phyloP scores from a whole-genome alignment of 2,888 invertebrate species.

The Seira sanloemensis region DNA sequence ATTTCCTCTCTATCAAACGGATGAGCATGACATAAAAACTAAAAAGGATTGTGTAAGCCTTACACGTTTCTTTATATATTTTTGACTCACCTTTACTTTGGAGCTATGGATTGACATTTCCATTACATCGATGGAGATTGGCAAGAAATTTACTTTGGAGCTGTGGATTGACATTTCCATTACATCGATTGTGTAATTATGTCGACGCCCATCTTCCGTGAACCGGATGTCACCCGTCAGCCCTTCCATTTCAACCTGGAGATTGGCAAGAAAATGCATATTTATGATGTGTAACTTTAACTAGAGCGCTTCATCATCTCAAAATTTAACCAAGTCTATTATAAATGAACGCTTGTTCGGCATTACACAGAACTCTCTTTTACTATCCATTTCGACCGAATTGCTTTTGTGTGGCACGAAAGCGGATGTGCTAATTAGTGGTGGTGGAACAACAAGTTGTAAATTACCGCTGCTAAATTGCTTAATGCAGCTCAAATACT shows the following conservation, averaged over 20 bases:
- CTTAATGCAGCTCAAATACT: conserved; percentile 27
- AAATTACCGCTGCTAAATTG: conserved; percentile 46
- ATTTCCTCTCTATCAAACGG: neutral
- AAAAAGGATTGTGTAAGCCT: neutral
- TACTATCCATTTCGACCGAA: neutral
- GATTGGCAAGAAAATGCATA: conserved; percentile 10
- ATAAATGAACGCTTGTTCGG: neutral
- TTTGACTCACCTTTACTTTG: conserved; percentile 85
- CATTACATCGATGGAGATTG: too few relatives aligned
- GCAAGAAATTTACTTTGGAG: conserved; percentile 94
- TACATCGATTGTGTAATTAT: conserved; percentile 92
- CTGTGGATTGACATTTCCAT: conserved; percentile 96
- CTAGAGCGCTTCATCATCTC: too few relatives aligned
- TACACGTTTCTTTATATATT: neutral
- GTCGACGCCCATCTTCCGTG: conserved; percentile 90
- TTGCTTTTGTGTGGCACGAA: neutral
- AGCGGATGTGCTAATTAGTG: conserved; percentile 39
- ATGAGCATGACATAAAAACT: neutral
- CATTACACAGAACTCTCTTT: too few relatives aligned
- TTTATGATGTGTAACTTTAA: neutral
- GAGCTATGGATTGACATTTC: conserved; percentile 96
- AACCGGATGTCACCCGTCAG: conserved; percentile 93
- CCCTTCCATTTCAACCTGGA: conserved; percentile 91
- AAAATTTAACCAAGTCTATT: too few relatives aligned
- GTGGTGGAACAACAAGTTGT: conserved; percentile 38